Evolutionary conservation across 2,113 vertebrate species (phyloP).

Genomic region (Lepus timidus): DNA sequence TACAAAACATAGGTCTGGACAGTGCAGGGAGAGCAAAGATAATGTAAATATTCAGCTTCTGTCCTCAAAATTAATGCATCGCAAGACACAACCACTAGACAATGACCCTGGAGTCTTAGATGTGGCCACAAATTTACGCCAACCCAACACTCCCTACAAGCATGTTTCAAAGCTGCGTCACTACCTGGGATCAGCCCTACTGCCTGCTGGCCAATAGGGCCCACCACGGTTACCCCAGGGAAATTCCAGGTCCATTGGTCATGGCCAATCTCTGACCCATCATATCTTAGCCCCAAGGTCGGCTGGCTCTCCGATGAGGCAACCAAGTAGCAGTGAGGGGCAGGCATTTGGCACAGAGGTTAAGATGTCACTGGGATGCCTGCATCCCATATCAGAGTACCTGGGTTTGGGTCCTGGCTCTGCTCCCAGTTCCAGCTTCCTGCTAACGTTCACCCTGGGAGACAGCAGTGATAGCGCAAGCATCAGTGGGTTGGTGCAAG

Average conservation of each 20-base stretch:
- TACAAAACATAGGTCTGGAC: no score
- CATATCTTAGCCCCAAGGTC: accelerated
- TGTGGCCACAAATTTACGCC: background rate
- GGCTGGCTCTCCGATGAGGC: background rate
- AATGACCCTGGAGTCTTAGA: background rate
- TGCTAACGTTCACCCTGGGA: no score
- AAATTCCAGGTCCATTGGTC: background rate
- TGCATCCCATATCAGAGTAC: no score
- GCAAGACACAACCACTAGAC: background rate
- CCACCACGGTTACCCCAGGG: background rate
- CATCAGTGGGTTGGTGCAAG: no score
- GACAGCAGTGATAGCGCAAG: no score
- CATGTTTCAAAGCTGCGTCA: accelerated
- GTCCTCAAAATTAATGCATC: background rate
- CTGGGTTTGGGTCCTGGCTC: no score
- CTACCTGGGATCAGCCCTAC: background rate
- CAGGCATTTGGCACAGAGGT: no score
- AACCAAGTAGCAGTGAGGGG: background rate
- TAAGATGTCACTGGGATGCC: no score
- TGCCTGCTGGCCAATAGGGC: background rate
- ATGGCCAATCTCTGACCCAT: background rate
- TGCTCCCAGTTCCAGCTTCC: no score
- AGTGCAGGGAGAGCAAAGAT: background rate
- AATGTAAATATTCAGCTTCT: background rate
- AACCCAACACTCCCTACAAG: background rate